A percentile compares a stretch with the other conserved stretches of the same genome.
These are phyloP conservation scores for Noctua janthe DNA, from an alignment of 2,888 invertebrate genomes.

Conservation along the genomic window DNA sequence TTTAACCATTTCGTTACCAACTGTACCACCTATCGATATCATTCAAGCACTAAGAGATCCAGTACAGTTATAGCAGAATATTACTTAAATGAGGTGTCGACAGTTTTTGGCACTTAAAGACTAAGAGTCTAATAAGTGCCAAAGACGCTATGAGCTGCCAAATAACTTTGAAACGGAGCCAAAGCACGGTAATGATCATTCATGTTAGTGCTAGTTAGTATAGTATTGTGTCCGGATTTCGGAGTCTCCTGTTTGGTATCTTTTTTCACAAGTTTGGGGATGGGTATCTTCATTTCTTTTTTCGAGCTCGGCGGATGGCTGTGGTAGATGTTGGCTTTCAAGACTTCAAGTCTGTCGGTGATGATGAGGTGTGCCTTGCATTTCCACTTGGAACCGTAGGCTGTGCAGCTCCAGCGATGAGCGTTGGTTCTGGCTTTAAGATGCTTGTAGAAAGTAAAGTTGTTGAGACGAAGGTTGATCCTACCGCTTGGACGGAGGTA, in stretches of 20 bases:
- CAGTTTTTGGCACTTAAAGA: slow-evolving; percentile 4
- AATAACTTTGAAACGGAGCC: slow-evolving; percentile 81
- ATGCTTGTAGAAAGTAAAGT: slow-evolving; percentile 86
- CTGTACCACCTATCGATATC: neutral
- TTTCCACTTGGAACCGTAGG: slow-evolving; percentile 84
- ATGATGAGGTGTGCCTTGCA: slow-evolving; percentile 86
- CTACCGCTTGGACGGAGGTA: slow-evolving; percentile 84
- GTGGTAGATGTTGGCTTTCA: slow-evolving; percentile 82
- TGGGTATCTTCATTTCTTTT: slow-evolving; percentile 64
- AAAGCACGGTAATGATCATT: slow-evolving; percentile 66
- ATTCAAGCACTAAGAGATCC: neutral
- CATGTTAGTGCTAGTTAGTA: slow-evolving; percentile 23
- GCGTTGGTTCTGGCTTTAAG: slow-evolving; percentile 83
- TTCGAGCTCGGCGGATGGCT: slow-evolving; percentile 80
- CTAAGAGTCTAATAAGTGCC: slow-evolving; percentile 71
- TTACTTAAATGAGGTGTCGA: neutral
- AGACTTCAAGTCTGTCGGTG: slow-evolving; percentile 82
- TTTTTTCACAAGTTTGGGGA: slow-evolving; percentile 54
- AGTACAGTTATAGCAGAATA: neutral
- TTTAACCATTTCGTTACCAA: neutral
- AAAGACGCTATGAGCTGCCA: slow-evolving; percentile 84
- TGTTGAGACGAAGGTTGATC: slow-evolving; percentile 84
- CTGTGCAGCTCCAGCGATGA: slow-evolving; percentile 86
- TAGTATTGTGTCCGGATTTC: slow-evolving; percentile 13
- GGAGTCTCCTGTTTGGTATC: slow-evolving; percentile 56